Conservation (phyloP, 2,888 invertebrate genomes). For the Leuctra nigra region DNA sequence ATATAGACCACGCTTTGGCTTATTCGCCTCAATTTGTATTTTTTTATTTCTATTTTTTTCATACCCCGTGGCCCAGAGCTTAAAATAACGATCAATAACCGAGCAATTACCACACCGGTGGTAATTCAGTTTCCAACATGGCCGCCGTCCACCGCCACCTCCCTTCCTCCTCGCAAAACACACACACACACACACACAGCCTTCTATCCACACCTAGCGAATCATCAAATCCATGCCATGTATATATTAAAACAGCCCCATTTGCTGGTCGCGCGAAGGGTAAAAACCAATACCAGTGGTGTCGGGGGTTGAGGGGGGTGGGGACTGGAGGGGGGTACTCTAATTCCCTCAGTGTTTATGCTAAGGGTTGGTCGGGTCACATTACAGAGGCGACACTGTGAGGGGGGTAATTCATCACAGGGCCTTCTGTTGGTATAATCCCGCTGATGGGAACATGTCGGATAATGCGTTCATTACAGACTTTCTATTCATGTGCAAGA, state of each 20-base stretch:
- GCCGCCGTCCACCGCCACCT: neutral
- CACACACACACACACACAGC: too few relatives aligned
- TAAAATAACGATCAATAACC: constrained; percentile 25
- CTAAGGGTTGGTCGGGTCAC: neutral
- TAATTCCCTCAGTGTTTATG: neutral
- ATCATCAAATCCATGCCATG: constrained; percentile 14
- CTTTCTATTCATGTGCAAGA: too few relatives aligned
- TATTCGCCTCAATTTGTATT: constrained; percentile 5
- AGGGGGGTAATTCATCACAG: neutral
- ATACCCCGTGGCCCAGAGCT: constrained; percentile 9
- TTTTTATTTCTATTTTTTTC: neutral
- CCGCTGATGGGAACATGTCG: too few relatives aligned
- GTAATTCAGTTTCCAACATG: constrained; percentile 7
- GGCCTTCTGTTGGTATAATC: too few relatives aligned
- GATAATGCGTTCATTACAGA: too few relatives aligned
- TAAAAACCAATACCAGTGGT: constrained; percentile 15
- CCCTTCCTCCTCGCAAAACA: neutral
- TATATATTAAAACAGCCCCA: constrained; percentile 17
- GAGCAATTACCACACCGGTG: constrained; percentile 20
- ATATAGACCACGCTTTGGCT: constrained; percentile 15
- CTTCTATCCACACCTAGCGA: neutral
- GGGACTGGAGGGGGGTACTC: neutral
- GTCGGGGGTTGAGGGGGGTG: too few relatives aligned
- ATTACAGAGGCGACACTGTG: neutral
- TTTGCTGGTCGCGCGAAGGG: constrained; percentile 6